Evolutionary conservation across 2,797 vertebrate genomes (phyloP), one percentile per base, ranked within the genome.

Genomic region (Thaleichthys pacificus): DNA sequence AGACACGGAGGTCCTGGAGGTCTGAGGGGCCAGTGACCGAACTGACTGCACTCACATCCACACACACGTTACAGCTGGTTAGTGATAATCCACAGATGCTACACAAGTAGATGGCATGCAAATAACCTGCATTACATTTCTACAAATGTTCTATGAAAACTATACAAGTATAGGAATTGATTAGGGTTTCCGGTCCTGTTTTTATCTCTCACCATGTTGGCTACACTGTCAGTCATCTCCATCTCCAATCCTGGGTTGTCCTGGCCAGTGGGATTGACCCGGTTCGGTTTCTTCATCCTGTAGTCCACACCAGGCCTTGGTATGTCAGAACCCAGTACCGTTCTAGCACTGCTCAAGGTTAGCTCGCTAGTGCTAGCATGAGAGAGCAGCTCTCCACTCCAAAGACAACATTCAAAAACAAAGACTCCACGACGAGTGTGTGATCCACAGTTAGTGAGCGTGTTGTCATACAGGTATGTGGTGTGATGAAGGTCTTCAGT

Each of bases 161-260:
- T 9, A 9, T 42, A 11, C 1, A 38, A 42, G 38, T 42, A 2
- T 42, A 42, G 38, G 38, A 42, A 9, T 42, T 12, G 38, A 42
- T 11, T 19, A 54, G 5, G 17, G 17, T n/a, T 54, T 54, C 2
- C 3, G 15, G 7, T 4, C 3, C 3, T 3, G 7, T n/a, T 17
- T 54, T 38, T 35, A 24, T 54, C 14, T 8, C 82, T 85, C 68
- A 89, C 87, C 85, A 83, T 78, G 24, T 9, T 5, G 0, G 1
- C 54, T n/a, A 35, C 64, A 24, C 35, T 30, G 21, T 71, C 76
- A 0, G 70, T 86, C 77, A 83, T 72, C 75, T 90, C 81, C 71
- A 92, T 70, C 68, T 90, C 85, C 51, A 90, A 63, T 35, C 74
- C 86, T 35, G 70, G 61, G 66, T 85, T 84, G 1, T 77, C 71